Percentiles rank a stretch among this genome's conserved stretches.
phyloP scores from a whole-genome alignment of 2,113 vertebrate genomes.

The Petromus typicus region DNA sequence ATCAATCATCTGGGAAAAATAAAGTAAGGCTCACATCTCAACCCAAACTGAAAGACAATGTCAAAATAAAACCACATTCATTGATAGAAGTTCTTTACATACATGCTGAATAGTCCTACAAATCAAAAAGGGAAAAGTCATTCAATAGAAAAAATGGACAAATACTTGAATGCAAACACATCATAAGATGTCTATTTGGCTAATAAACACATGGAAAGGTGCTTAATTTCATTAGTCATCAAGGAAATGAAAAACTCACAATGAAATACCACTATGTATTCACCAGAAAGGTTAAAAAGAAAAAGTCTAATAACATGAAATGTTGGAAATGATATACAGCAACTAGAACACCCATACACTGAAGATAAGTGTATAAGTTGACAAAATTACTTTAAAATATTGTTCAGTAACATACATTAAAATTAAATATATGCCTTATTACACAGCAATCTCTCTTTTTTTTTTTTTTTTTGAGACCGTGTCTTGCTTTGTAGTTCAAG shows the following conservation, averaged over 20 bases:
- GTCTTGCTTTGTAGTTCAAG: too few relatives aligned
- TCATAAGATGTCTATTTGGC: background rate
- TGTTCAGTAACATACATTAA: background rate
- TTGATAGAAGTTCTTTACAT: background rate
- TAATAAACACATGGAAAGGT: background rate
- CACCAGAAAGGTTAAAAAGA: too few relatives aligned
- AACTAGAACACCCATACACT: background rate
- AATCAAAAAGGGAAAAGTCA: background rate
- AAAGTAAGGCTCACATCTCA: background rate
- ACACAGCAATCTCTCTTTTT: background rate
- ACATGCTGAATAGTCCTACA: background rate
- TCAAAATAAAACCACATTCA: background rate
- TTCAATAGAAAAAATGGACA: background rate
- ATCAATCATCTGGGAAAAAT: background rate
- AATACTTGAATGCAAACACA: background rate
- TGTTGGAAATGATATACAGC: too few relatives aligned
- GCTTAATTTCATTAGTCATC: background rate
- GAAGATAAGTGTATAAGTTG: background rate
- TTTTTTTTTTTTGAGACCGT: too few relatives aligned
- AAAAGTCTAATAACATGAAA: background rate
- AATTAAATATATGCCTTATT: background rate
- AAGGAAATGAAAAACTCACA: too few relatives aligned
- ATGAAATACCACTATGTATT: too few relatives aligned
- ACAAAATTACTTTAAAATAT: background rate
- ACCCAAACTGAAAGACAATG: background rate